A percentile compares a stretch with the other conserved stretches of the same genome.
Evolutionary conservation across 2,113 vertebrate genomes (phyloP).

Genomic region (Chascanopsetta lugubris): DNA sequence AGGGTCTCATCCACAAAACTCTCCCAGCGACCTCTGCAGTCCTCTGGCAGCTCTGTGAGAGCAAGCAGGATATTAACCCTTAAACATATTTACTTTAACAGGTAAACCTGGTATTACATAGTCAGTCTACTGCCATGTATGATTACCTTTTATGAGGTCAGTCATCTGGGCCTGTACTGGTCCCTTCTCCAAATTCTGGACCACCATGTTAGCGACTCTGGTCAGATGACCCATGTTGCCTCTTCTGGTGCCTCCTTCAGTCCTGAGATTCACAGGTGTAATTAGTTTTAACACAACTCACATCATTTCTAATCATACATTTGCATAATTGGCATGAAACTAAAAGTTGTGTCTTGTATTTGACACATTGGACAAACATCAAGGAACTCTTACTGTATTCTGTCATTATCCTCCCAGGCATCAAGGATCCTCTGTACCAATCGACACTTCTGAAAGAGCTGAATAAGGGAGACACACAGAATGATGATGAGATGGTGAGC

Average conservation of each 20-base stretch:
- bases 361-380: accelerated
- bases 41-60: conserved; percentile 89
- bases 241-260: conserved; percentile 89
- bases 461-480: conserved; percentile 24
- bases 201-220: conserved; percentile 93
- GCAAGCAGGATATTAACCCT: not conserved
- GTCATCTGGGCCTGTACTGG: conserved; percentile 87
- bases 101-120: not conserved
- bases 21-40: conserved; percentile 95
- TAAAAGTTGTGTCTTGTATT: no score
- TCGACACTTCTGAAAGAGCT: conserved; percentile 95
- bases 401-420: conserved; percentile 97
- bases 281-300: not conserved
- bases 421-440: conserved; percentile 93
- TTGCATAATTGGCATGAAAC: no score
- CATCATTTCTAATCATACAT: not conserved
- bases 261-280: conserved; percentile 73
- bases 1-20: conserved; percentile 94
- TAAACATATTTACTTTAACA: not conserved
- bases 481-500: not conserved
- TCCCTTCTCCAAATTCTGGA: conserved; percentile 93
- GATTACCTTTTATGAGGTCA: conserved; percentile 90
- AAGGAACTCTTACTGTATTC: conserved; percentile 87
- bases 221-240: conserved; percentile 98
- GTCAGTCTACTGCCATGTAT: accelerated